Evolutionary conservation across 2,113 vertebrate species (phyloP).

Genomic region (Peromyscus polionotus): DNA sequence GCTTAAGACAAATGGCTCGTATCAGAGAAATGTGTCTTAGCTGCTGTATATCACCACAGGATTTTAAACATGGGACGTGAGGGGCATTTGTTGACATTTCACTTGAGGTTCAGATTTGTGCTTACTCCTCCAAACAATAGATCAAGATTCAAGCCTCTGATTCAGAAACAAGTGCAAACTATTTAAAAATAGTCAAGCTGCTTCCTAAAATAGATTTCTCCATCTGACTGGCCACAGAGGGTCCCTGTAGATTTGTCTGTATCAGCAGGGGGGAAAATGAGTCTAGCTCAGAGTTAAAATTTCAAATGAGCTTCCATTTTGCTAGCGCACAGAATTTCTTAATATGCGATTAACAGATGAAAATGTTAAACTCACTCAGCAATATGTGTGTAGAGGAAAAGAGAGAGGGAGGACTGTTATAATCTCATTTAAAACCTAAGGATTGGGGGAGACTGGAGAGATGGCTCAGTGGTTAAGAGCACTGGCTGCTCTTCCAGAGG

Average conservation of each 20-base stretch:
- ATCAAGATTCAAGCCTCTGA: constrained; percentile 50
- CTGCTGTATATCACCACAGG: not conserved
- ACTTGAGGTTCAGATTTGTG: constrained; percentile 54
- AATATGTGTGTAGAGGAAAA: constrained; percentile 10
- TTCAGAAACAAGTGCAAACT: constrained; percentile 68
- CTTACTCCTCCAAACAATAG: constrained; percentile 61
- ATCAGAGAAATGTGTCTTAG: constrained; percentile 41
- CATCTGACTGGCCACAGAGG: constrained; percentile 68
- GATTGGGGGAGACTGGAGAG: no score
- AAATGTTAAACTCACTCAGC: not conserved
- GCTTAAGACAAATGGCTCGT: constrained; percentile 45
- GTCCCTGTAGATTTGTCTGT: constrained; percentile 48
- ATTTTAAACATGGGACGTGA: not conserved
- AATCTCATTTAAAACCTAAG: not conserved
- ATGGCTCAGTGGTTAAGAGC: no score
- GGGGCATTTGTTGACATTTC: constrained; percentile 53
- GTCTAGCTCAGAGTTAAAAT: constrained; percentile 62
- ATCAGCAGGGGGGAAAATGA: constrained; percentile 34
- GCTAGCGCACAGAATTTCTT: constrained; percentile 23
- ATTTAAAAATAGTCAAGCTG: constrained; percentile 67
- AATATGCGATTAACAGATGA: not conserved
- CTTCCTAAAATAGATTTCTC: constrained; percentile 75
- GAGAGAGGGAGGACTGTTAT: not conserved
- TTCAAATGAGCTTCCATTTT: constrained; percentile 49
- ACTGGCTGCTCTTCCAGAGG: not conserved